Conservation (phyloP, 1,140 invertebrate genomes). For the Trachelipus rathkii region DNA sequence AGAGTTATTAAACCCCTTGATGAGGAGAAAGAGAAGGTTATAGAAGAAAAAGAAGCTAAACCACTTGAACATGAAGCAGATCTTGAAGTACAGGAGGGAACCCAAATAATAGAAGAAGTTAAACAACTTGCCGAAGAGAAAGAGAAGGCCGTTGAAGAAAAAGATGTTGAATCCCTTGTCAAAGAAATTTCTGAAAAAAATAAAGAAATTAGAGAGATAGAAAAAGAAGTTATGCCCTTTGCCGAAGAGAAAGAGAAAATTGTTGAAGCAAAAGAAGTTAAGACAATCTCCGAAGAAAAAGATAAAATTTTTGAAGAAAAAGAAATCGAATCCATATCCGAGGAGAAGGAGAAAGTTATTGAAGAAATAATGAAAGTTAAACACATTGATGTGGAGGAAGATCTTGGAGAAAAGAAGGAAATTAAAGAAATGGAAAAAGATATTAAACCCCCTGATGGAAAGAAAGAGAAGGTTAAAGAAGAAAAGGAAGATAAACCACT, state of each 20-base stretch:
- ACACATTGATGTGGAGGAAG: no score
- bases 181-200: slow-evolving; percentile 8
- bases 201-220: not conserved
- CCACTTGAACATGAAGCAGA: no score
- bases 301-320: no score
- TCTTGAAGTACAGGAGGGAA: not conserved
- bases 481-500: not conserved
- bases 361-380: no score
- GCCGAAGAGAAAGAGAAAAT: no score
- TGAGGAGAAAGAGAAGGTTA: not conserved
- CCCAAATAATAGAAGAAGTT: not conserved
- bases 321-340: no score
- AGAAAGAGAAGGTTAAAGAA: not conserved
- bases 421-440: slow-evolving; percentile 6
- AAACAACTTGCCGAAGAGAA: not conserved
- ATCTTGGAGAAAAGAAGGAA: not conserved
- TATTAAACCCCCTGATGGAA: not conserved
- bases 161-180: not conserved
- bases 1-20: not conserved
- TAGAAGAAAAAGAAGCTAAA: not conserved
- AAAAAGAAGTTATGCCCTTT: not conserved
- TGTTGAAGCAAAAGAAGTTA: slow-evolving; percentile 1
- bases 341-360: no score
- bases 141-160: not conserved
- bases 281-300: no score